Evolutionary conservation across 2,797 vertebrate species (phyloP), one percentile per base, ranked within the genome.

Genomic region (Lerista edwardsae): DNA sequence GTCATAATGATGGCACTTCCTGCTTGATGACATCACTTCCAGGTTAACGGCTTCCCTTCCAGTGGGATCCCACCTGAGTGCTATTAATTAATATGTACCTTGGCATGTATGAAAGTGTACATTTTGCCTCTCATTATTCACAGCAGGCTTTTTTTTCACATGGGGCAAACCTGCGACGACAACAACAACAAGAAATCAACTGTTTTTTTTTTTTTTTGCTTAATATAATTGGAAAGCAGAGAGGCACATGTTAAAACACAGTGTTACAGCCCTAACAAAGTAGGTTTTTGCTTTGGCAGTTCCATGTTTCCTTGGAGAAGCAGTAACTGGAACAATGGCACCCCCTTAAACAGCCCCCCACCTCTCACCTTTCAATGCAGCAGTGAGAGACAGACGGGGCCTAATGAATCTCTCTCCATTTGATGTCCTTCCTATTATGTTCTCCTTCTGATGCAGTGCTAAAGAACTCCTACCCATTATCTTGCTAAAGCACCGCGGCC

Each of bases 371-470:
- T 72, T 80, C 85, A 84, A 69, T 55, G 27, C 1, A n/a, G 36
- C 68, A 47, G 0, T 3, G 79, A 75, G 80, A 41, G 31, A 0
- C 0, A 68, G 55, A 21, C 0, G 5, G 87, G 41, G 76, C 80
- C 81, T 94, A 74, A 88, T 7, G 73, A 92, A 87, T 75, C 39
- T 75, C 57, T 75, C 73, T 39, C 64, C 65, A 74, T 75, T 19
- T 80, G 64, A 41, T 91, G 15, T 7, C 74, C 34, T 4, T 15
- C 64, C 27, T 51, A 69, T 51, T 75, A 47, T 80, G 61, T 44
- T 61, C 72, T 68, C 25, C 82, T 85, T 80, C 75, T 86, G 83
- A 80, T 2, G 80, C 82, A 21, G 41, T 0, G 21, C 76, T 76
- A 87, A 1, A 41, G 36, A 81, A 34, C 65, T 86, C 55, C 1